Evolutionary conservation across 2,113 vertebrate species (phyloP).

Genomic region (Antidorcas marsupialis): DNA sequence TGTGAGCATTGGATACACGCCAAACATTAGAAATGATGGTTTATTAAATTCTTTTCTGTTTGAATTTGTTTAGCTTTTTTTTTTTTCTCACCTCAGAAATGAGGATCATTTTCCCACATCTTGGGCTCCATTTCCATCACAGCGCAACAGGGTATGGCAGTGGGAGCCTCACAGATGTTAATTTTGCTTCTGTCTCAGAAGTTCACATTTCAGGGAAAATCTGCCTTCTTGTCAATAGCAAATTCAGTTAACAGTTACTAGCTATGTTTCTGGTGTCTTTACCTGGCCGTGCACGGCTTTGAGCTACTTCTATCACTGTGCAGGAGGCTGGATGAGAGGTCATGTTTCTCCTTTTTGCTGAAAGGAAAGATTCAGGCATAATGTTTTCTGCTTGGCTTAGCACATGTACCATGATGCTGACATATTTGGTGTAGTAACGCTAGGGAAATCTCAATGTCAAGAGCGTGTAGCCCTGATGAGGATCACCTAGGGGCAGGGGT

Average conservation of each 20-base stretch:
- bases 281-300: background rate
- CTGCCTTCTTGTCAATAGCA: background rate
- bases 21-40: background rate
- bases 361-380: background rate
- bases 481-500: background rate
- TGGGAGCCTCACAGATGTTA: background rate
- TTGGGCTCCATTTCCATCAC: background rate
- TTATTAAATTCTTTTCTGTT: slow-evolving; percentile 11
- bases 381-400: background rate
- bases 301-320: background rate
- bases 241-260: background rate
- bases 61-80: background rate
- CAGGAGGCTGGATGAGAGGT: background rate
- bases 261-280: background rate
- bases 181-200: slow-evolving; percentile 7
- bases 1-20: background rate
- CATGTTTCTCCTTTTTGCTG: background rate
- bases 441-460: background rate
- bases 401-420: background rate
- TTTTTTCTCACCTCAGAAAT: background rate
- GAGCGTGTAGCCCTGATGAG: background rate
- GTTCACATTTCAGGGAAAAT: background rate
- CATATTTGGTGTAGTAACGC: background rate
- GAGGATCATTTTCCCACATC: background rate
- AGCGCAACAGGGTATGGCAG: background rate